phyloP scores from a whole-genome alignment of 2,888 invertebrate genomes.

The Eutolmus rufibarbis region DNA sequence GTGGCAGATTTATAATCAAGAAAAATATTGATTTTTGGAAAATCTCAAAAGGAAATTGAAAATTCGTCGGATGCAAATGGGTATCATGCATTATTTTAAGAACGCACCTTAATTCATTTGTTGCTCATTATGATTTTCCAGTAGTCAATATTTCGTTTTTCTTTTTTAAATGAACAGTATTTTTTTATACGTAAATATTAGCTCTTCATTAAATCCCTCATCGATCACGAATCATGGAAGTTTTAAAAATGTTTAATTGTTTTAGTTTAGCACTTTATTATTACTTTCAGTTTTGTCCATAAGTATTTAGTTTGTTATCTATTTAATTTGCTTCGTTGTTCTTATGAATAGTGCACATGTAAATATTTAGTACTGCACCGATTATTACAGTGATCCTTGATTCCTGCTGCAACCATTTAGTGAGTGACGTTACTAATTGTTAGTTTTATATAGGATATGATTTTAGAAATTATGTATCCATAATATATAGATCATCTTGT shows the following conservation, averaged over 20 bases:
- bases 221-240: neutral
- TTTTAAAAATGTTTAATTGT: neutral
- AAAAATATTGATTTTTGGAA: conserved; percentile 40
- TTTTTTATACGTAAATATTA: neutral
- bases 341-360: neutral
- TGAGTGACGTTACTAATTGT: neutral
- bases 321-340: neutral
- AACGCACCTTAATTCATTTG: neutral
- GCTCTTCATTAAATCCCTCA: neutral
- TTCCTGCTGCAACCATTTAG: neutral
- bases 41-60: neutral
- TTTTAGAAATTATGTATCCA: neutral
- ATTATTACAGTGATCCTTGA: neutral
- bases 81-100: conserved; percentile 46
- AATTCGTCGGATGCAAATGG: neutral
- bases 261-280: neutral
- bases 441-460: neutral
- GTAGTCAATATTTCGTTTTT: conserved; percentile 39
- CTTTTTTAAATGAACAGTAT: neutral
- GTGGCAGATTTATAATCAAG: neutral
- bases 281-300: neutral
- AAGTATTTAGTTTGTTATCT: neutral
- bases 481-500: neutral
- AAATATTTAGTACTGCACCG: neutral
- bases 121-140: conserved; percentile 47